Evolutionary conservation across 2,888 invertebrate genomes (phyloP).

Genomic region (Gibbula magus): DNA sequence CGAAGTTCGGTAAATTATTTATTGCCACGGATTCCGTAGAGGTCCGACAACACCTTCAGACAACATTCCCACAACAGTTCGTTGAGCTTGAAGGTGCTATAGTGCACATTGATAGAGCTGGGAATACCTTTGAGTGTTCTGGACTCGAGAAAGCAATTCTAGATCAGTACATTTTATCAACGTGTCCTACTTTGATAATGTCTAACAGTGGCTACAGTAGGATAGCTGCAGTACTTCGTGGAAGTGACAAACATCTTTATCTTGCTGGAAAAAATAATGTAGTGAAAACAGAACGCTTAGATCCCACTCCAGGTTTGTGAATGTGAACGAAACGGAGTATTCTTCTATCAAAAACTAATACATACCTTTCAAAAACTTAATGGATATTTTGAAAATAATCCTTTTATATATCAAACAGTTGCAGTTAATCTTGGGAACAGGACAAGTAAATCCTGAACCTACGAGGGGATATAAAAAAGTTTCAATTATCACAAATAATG

Average conservation of each 20-base stretch:
- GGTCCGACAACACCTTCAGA: neutral
- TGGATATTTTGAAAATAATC: too few species aligned
- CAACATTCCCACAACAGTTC: neutral
- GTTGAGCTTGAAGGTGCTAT: neutral
- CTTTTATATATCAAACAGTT: too few species aligned
- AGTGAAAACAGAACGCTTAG: too few species aligned
- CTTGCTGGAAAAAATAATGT: neutral
- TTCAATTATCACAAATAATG: too few species aligned
- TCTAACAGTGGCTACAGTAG: neutral
- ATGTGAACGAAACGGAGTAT: too few species aligned
- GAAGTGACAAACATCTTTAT: neutral
- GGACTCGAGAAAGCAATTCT: neutral
- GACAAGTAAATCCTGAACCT: too few species aligned
- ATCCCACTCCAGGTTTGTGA: too few species aligned
- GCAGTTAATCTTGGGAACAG: too few species aligned
- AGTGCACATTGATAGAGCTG: neutral
- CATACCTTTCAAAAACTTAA: too few species aligned
- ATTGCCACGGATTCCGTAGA: neutral
- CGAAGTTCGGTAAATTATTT: neutral
- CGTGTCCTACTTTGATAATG: neutral
- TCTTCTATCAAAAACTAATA: too few species aligned
- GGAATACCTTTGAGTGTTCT: neutral
- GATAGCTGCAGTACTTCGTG: neutral
- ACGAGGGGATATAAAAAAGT: too few species aligned
- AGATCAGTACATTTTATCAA: neutral